phyloP scores from a whole-genome alignment of 2,113 vertebrate genomes.

The Sebastes fasciatus region DNA sequence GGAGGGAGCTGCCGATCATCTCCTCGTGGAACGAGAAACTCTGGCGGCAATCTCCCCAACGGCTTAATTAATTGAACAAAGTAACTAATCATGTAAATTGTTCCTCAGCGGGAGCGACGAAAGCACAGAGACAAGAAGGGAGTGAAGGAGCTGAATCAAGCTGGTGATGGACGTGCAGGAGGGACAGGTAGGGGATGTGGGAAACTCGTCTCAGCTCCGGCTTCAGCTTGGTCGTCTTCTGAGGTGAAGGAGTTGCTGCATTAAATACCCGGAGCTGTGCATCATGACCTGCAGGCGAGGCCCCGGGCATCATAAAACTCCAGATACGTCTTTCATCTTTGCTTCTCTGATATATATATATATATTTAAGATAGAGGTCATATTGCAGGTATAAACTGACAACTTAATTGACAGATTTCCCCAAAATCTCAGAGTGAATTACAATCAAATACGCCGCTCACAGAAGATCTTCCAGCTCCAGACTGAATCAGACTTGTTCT shows the following conservation, averaged over 20 bases:
- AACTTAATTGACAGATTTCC: constrained; percentile 26
- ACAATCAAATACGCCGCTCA: constrained; percentile 12
- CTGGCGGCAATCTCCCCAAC: constrained; percentile 39
- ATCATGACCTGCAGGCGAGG: constrained; percentile 22
- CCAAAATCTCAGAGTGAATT: constrained; percentile 39
- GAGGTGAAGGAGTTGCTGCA: constrained; percentile 42
- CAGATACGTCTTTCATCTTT: constrained; percentile 45
- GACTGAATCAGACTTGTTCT: constrained; percentile 20
- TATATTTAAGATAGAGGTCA: constrained; percentile 20
- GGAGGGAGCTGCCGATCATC: constrained; percentile 56
- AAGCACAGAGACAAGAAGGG: constrained; percentile 9
- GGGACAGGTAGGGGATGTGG: constrained; percentile 1
- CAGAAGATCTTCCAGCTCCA: background rate
- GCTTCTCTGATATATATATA: constrained; percentile 14
- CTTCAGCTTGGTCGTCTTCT: constrained; percentile 14
- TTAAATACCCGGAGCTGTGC: constrained; percentile 10
- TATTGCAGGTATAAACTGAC: constrained; percentile 7
- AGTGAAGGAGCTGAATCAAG: constrained; percentile 10
- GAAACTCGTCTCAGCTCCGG: constrained; percentile 8
- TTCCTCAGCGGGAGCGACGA: constrained; percentile 11
- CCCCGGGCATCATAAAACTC: constrained; percentile 33
- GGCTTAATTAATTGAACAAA: constrained; percentile 71
- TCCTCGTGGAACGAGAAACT: constrained; percentile 26
- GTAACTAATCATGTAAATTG: constrained; percentile 65
- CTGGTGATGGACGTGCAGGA: constrained; percentile 38